Base-by-base conservation (phyloP, 2,888 invertebrate genomes). In the Xestia xanthographa region DNA sequence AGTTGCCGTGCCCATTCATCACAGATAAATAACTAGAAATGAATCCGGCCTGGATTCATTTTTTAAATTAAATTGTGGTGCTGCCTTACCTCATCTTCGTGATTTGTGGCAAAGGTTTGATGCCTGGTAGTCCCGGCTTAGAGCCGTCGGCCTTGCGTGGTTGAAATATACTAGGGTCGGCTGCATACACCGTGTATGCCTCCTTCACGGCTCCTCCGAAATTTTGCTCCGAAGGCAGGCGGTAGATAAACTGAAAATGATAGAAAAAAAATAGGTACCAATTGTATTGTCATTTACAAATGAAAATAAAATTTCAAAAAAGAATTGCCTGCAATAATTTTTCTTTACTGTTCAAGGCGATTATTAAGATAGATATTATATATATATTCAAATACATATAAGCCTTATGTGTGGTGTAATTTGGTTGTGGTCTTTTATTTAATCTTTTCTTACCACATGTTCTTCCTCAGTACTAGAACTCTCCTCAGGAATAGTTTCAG, bases 381-480 rank as follows among this genome's bases (percentile, higher is more conserved):
- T 8, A 2, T 14, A 56, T 26, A 56, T 26, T 56, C 17, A 29
- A 56, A 56, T 56, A n/a, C n/a, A n/a, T n/a, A 14, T 56, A 17
- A 29, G 29, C 26, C 20, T 20, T 22, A 66, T 26, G 26, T 26
- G 14, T 22, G 22, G 2, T 72, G 22, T 20, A 29, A 50, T 17
- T 5, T n/a, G n/a, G n/a, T n/a, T 41, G 38, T 17, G n/a, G 22
- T n/a, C n/a, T n/a, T n/a, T 53, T 53, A 53, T 12, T 53, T 53
- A 11, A 53, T n/a, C 53, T n/a, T 53, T n/a, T 53, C 94, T 95
- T 93, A 97, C 98, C 90, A 99, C 98, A 92, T 99, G 98, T 92
- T 99, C 99, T 91, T 99, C 99, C 94, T 99, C 99, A 73, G 98
- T 98, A 89, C 98, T 99, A 6, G 99, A 99, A 91, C 98, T 98